These are phyloP conservation scores for Sycophila texana DNA, from an alignment of 2,888 invertebrate species.

Conservation along the genomic window DNA sequence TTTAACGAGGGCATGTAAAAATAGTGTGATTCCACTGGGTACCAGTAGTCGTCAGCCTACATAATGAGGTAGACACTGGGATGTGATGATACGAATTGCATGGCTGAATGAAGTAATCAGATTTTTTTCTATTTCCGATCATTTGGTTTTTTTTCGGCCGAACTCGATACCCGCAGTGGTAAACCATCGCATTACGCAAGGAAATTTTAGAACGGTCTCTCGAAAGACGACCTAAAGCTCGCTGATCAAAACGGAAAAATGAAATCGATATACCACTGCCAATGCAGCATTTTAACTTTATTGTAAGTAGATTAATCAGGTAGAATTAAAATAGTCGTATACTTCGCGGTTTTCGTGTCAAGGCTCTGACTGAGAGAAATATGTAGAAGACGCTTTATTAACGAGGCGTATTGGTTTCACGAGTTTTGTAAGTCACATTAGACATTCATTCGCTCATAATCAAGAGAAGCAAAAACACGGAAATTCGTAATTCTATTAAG, in stretches of 20 bases:
- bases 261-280: neutral
- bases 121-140: too few species aligned
- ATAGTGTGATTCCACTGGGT: neutral
- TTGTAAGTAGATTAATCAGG: neutral
- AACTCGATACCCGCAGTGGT: too few species aligned
- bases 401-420: neutral
- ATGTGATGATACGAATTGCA: neutral
- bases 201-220: too few species aligned
- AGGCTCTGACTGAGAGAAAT: slow-evolving; percentile 1
- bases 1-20: slow-evolving; percentile 8
- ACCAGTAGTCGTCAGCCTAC: neutral
- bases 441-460: neutral
- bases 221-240: too few species aligned
- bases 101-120: neutral
- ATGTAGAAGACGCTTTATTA: slow-evolving; percentile 11
- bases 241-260: too few species aligned
- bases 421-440: neutral
- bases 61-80: neutral
- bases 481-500: too few species aligned
- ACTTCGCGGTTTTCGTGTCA: slow-evolving; percentile 19
- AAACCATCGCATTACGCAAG: too few species aligned
- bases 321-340: slow-evolving; percentile 6
- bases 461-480: too few species aligned
- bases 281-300: neutral
- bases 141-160: too few species aligned